Base-by-base conservation (phyloP, 1,140 invertebrate genomes). In the Ostrea denselamellosa region DNA sequence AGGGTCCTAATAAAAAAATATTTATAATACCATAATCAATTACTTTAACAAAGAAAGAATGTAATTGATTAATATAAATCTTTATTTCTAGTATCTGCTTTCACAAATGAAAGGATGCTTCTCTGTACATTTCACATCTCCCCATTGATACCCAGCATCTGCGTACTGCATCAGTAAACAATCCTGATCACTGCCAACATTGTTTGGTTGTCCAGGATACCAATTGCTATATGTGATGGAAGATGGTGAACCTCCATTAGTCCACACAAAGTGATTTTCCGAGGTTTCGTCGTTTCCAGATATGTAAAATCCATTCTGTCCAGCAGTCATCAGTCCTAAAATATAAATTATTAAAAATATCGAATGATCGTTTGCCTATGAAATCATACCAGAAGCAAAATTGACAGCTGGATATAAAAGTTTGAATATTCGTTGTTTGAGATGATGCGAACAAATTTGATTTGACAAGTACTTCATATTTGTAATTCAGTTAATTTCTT, bases 21-120 rank as follows among this genome's bases (percentile, higher is more conserved):
- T 44, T 44, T 44, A 5, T 44, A 44, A 44, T 44, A 44, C 34
- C 5, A 5, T 44, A 44, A 44, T 44, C 1, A 56, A 56, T 56
- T 56, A 56, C 0, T 56, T 3, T 4, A 9, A 56, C 54, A 56
- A 9, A 56, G 54, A 56, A 56, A 56, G 9, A 56, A 2, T 56
- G 54, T 56, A 9, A 56, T 8, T 56, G 34, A 44, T 56, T 56
- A 0, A 68, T 22, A n/a, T 9, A 25, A 8, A 25, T 25, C 65
- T 71, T 71, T 71, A 28, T 71, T 71, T 71, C 52, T 83, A 83
- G 82, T 83, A 83, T 53, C 44, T 83, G 44, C 44, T 91, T 89
- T 92, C 89, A 89, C 92, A 92, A 82, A 92, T 92, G 53, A 90
- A 92, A n/a, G 91, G 90, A 77, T 92, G 91, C 86, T 82, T 85